Base-by-base conservation (phyloP, 2,797 vertebrate genomes). In the Anniella stebbinsi region DNA sequence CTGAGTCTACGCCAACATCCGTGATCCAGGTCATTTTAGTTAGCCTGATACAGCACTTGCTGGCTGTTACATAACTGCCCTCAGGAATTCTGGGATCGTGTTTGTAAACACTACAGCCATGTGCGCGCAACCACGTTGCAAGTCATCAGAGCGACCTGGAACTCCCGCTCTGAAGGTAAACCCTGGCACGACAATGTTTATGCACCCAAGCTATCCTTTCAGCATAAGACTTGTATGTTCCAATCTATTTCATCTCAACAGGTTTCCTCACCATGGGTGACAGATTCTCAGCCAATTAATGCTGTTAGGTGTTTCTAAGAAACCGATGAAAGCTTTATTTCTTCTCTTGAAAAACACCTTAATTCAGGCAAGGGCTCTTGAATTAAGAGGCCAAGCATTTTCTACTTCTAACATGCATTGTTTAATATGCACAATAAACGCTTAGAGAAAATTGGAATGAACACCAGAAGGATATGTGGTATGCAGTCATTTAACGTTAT, bases 101-200 rank as follows among this genome's bases (percentile, higher is more conserved):
- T 98, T 98, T 98, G 97, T 98, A 98, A 98, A 98, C 98, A 98
- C 91, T 97, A 96, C 93, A 96, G 96, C 97, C 98, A 98, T 95
- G 97, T 98, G 98, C 95, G 84, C 91, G 51, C 57, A 89, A 96
- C 96, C 98, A 98, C 97, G 93, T 97, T 97, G 95, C 63, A 92
- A 95, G 92, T 94, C 97, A 96, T 95, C 95, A 96, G 95, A 93
- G 76, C 94, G 96, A 96, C 97, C 97, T 96, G 87, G 92, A 96
- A 96, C 92, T 95, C 96, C 95, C 88, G 95, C 93, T 92, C 78
- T 86, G 92, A 96, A 97, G 97, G 97, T 97, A 97, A 98, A 96
- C 95, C 95, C 97, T 97, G 97, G 97, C 94, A 92, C 96, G 88
- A 30, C 45, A 85, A 97, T 87, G 94, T 91, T 89, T 51, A 93